phyloP scores from a whole-genome alignment of 2,113 vertebrate species.

The Romanogobio albipinnatus region DNA sequence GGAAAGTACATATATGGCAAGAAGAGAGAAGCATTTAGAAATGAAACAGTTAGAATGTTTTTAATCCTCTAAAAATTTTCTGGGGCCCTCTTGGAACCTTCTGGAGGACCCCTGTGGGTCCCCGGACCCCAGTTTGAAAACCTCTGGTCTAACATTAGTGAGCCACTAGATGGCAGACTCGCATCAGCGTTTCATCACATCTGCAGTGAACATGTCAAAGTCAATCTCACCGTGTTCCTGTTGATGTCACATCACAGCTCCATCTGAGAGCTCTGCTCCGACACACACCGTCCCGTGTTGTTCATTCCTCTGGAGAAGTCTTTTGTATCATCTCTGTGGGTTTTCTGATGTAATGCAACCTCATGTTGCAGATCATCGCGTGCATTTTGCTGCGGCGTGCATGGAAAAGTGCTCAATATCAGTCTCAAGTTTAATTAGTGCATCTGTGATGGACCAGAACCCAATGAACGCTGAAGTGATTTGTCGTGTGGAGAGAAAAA shows the following conservation, averaged over 20 bases:
- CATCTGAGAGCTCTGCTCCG: background rate
- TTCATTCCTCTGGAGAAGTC: background rate
- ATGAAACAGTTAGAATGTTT: no score
- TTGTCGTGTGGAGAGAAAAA: background rate
- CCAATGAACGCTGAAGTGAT: background rate
- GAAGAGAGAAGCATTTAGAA: no score
- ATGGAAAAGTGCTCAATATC: background rate
- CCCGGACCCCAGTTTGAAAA: no score
- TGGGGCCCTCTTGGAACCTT: no score
- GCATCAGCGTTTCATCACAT: background rate
- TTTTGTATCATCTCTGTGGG: background rate
- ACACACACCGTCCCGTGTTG: background rate
- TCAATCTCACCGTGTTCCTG: constrained; percentile 42
- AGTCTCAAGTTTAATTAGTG: background rate
- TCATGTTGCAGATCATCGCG: background rate
- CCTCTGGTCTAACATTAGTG: background rate
- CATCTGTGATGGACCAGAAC: background rate
- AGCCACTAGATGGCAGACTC: constrained; percentile 69
- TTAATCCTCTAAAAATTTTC: no score
- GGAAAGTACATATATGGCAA: no score
- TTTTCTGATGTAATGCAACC: background rate
- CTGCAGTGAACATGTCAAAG: constrained; percentile 47
- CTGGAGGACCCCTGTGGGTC: no score
- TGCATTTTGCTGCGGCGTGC: background rate
- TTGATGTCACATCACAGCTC: constrained; percentile 6